A percentile compares a stretch with the other conserved stretches of the same genome.
These are phyloP conservation scores for Sympetrum striolatum DNA, from an alignment of 2,888 invertebrate species.

Conservation along the genomic window DNA sequence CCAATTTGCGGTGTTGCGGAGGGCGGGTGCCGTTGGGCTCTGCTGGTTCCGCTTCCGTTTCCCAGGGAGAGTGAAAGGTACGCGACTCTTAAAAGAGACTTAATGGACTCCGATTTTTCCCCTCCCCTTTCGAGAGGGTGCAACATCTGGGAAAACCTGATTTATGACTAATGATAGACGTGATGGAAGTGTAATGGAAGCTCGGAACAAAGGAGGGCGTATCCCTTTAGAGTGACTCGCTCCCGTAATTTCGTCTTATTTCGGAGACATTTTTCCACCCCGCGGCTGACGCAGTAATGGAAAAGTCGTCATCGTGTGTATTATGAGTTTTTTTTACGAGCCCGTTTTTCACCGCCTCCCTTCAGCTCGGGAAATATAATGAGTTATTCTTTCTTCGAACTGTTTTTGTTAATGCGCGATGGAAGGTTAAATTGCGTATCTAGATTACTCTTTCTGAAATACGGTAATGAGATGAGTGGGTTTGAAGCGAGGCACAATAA, in stretches of 20 bases:
- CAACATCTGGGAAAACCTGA: slow-evolving; percentile 4
- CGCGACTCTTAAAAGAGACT: neutral
- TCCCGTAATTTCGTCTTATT: neutral
- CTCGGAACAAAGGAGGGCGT: slow-evolving; percentile 23
- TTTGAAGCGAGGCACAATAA: no score
- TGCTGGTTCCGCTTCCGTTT: slow-evolving; percentile 20
- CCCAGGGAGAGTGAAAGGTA: neutral
- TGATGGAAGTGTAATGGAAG: slow-evolving; percentile 10
- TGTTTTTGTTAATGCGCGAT: neutral
- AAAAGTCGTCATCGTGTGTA: neutral
- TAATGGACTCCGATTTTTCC: slow-evolving; percentile 28
- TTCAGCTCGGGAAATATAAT: neutral
- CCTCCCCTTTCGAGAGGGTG: neutral
- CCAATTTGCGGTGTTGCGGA: neutral
- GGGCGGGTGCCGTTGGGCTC: neutral
- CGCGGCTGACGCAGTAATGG: neutral
- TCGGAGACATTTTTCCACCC: neutral
- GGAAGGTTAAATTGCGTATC: neutral
- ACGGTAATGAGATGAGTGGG: no score
- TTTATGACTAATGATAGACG: slow-evolving; percentile 35
- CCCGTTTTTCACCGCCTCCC: neutral
- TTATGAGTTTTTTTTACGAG: neutral
- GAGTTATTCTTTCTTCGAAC: neutral
- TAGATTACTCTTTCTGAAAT: no score
- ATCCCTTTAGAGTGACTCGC: neutral